Base-by-base conservation (phyloP, 2,113 vertebrate species). In the Platycercus adscitus region DNA sequence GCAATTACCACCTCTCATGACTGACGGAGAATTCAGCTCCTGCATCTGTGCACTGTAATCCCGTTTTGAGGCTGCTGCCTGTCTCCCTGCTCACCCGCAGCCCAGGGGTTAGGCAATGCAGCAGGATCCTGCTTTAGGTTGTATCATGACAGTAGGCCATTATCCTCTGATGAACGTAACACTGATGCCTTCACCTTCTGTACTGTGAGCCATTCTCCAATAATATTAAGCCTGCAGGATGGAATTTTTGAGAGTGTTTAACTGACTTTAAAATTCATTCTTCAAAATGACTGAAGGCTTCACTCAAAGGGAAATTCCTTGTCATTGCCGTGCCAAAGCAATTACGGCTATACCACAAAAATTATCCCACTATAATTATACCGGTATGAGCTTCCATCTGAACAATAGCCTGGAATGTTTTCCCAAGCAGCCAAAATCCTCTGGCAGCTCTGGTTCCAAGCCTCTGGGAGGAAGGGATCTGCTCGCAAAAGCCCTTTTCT, bases 41-140 rank as follows among this genome's bases (percentile, higher is more conserved):
- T 15, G 28, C 17, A 31, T 25, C 50, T 17, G 0, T 20, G 13
- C n/a, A 5, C 41, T 19, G 35, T 49, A 66, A 47, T 17, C 14
- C 37, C 21, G 1, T 13, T 31, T 46, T 18, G 72, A 41, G 41
- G 33, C 70, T 29, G 58, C 46, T 17, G 0, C 11, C 19, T 17
- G 1, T 14, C 14, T 26, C n/a, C 31, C n/a, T 28, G 35, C 44
- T 47, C 77, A 46, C 19, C 63, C 75, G 7, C 41, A 91, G 56
- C 52, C 56, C 65, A 15, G 26, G 46, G 7, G 4, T 19, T 1
- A 0, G 41, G 24, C 0, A 0, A 3, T 17, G 31, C 43, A 17
- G 43, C 39, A 47, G 37, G 29, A 65, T 31, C 58, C n/a, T 46
- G 44, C 49, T 87, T 26, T 25, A 29, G 29, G 19, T 26, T 50